Base-by-base conservation (phyloP, 2,888 invertebrate species). In the Galeopsomyia nigrocyanea region DNA sequence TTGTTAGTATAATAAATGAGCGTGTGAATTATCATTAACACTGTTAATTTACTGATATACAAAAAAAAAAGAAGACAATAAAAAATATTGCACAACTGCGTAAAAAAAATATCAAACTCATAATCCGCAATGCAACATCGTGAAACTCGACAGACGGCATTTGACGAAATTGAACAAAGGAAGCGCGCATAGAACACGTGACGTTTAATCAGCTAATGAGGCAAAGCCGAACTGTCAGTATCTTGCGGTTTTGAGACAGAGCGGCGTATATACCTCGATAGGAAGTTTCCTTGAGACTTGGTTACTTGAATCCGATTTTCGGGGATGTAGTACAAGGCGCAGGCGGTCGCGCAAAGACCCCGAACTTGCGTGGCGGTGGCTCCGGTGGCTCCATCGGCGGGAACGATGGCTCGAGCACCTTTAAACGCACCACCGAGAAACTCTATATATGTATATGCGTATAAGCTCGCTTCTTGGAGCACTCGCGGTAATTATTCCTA, bases 391-490 rank as follows among this genome's bases (percentile, higher is more conserved):
- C 53, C 6, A 80, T 69, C 66, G 85, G 82, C 53, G 84, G 83
- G 72, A 85, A 85, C 51, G 85, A 84, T 70, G 84, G 85, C 63
- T 84, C 84, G 74, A 85, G 79, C 65, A 85, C 78, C 84, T 84
- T 26, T 70, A 22, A 58, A 57, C n/a, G 57, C 21, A 17, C 13
- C n/a, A 57, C 47, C 9, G 39, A 39, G 2, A 16, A 19, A 39
- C n/a, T 16, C 13, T 13, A 46, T 21, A 39, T 53, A 50, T 26
- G 6, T 6, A 57, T n/a, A 50, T 14, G 21, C 16, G 46, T 3
- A 26, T 49, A 5, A 56, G 39, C 39, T 39, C 13, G 10, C 39
- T 49, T 49, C 7, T 39, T 14, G 19, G 5, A 22, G 22, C 50
- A 50, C 46, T 63, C n/a, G 26, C 6, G 63, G 61, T 69, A 55